These are phyloP conservation scores for Thamnophis elegans DNA, from an alignment of 2,797 vertebrate species.

Conservation along the genomic window DNA sequence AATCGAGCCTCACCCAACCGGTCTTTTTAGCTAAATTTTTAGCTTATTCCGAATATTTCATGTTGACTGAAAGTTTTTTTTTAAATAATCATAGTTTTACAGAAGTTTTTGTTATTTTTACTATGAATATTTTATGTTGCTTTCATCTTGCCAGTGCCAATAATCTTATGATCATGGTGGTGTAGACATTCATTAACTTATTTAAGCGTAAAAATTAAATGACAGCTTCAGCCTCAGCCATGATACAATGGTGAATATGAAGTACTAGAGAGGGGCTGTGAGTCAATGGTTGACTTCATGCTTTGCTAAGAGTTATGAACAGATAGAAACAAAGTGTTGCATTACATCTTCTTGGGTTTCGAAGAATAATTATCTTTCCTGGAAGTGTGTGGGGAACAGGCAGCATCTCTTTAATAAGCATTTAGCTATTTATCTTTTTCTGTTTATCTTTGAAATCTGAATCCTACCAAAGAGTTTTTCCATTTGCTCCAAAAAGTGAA, in stretches of 20 bases:
- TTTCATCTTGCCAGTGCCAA: neutral
- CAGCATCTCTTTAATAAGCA: constrained; percentile 55
- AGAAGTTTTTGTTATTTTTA: neutral
- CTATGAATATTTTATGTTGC: neutral
- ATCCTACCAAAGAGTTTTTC: constrained; percentile 54
- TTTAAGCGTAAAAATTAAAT: neutral
- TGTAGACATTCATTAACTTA: neutral
- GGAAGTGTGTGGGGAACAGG: neutral
- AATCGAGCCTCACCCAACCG: neutral
- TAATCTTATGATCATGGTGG: neutral
- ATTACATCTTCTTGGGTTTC: neutral
- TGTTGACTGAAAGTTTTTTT: neutral
- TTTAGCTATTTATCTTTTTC: constrained; percentile 55
- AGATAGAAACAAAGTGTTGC: neutral
- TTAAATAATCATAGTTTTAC: neutral
- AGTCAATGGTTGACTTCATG: neutral
- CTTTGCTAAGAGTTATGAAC: neutral
- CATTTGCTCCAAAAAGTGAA: constrained; percentile 62
- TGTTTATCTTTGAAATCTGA: constrained; percentile 63
- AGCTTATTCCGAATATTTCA: neutral
- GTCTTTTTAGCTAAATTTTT: neutral
- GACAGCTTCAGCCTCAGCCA: neutral
- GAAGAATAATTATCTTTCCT: neutral
- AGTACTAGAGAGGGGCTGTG: neutral
- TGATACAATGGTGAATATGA: neutral